Evolutionary conservation across 2,113 vertebrate species (phyloP).

Genomic region (Halichoerus grypus): DNA sequence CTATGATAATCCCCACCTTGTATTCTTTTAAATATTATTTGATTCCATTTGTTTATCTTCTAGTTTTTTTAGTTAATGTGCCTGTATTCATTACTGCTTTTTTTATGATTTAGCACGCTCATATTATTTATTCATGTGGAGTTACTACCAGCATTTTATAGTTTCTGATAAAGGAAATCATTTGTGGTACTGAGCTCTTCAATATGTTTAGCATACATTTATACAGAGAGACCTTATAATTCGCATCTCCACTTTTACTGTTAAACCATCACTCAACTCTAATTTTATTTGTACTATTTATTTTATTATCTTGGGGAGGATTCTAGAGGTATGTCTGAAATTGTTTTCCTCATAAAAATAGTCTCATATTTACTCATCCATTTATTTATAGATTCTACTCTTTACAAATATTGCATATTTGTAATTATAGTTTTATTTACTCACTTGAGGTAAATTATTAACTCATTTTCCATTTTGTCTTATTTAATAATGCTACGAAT

Average conservation of each 20-base stretch:
- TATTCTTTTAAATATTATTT: neutral
- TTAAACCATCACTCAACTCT: neutral
- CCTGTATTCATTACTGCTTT: neutral
- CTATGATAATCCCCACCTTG: neutral
- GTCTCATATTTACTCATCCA: neutral
- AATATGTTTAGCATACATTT: neutral
- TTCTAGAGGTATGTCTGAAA: neutral
- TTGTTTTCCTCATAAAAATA: neutral
- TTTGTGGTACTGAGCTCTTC: neutral
- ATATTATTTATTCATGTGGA: neutral
- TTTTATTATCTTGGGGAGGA: neutral
- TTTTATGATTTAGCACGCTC: neutral
- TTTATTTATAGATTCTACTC: neutral
- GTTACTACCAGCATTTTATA: neutral
- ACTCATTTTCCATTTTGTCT: neutral
- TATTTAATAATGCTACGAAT: slow-evolving; percentile 71
- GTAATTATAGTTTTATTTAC: neutral
- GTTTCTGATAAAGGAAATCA: neutral
- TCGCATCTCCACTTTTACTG: neutral
- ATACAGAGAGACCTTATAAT: neutral
- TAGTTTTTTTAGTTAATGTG: neutral
- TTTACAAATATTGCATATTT: neutral
- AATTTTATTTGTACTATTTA: neutral
- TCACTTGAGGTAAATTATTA: neutral
- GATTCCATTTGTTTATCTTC: neutral